Evolutionary conservation across 2,113 vertebrate species (phyloP).

Genomic region (Cyprinodon variegatus): DNA sequence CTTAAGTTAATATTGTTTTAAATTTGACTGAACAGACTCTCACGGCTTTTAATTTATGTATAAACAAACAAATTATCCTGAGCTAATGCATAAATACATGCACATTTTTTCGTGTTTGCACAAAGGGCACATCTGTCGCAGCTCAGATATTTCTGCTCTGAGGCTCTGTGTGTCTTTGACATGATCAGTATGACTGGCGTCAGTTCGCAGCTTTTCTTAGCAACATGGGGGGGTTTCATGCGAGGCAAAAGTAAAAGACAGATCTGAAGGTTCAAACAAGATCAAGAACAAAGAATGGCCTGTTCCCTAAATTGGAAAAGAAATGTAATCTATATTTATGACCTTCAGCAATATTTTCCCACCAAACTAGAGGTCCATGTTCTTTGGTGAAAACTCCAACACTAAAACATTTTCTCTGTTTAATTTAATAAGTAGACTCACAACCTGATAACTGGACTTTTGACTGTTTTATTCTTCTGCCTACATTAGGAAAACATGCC

Average conservation of each 20-base stretch:
- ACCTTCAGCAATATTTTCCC: too few relatives aligned
- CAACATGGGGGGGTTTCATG: slow-evolving; percentile 28
- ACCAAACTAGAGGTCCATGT: too few relatives aligned
- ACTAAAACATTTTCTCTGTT: too few relatives aligned
- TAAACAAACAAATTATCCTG: not conserved
- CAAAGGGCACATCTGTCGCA: slow-evolving; percentile 25
- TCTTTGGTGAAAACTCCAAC: too few relatives aligned
- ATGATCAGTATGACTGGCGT: slow-evolving; percentile 61
- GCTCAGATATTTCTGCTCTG: slow-evolving; percentile 27
- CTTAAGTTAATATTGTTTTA: not conserved
- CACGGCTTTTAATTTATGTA: not conserved
- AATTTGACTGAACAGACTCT: not conserved
- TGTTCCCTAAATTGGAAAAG: not conserved
- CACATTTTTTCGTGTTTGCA: not conserved
- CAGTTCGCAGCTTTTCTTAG: slow-evolving; percentile 37
- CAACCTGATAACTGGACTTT: too few relatives aligned
- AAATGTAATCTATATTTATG: not conserved
- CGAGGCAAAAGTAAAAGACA: slow-evolving; percentile 15
- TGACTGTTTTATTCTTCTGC: too few relatives aligned
- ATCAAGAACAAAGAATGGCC: slow-evolving; percentile 1
- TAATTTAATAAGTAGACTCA: too few relatives aligned
- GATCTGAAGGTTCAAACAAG: slow-evolving; percentile 1
- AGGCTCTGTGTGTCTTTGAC: slow-evolving; percentile 34
- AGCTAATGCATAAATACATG: not conserved
- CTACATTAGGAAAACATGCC: too few relatives aligned